Evolutionary conservation across 2,113 vertebrate species (phyloP).

Genomic region (Ameiurus melas): DNA sequence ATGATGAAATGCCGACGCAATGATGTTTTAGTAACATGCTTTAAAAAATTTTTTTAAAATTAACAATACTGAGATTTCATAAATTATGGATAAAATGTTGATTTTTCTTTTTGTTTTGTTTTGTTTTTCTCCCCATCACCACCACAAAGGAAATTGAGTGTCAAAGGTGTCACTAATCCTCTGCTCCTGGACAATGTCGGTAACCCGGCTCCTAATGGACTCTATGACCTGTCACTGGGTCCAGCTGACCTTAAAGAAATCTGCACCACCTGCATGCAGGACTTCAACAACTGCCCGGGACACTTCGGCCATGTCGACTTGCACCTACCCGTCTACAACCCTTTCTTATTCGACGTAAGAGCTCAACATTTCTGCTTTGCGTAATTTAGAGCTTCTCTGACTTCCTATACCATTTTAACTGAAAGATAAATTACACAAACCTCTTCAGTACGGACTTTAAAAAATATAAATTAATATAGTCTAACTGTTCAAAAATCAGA

Average conservation of each 20-base stretch:
- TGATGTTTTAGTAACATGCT: neutral
- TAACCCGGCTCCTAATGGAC: constrained; percentile 81
- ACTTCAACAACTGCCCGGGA: constrained; percentile 87
- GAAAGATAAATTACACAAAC: neutral
- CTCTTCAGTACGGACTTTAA: neutral
- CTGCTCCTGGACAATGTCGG: constrained; percentile 84
- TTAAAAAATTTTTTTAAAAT: neutral
- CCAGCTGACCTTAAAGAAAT: constrained; percentile 87
- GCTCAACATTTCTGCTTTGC: neutral
- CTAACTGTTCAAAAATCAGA: neutral
- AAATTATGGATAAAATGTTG: neutral
- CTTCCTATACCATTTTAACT: neutral
- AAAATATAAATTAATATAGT: no score
- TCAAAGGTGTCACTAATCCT: constrained; percentile 84
- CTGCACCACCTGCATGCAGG: constrained; percentile 90
- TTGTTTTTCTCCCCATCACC: constrained; percentile 4
- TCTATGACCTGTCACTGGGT: constrained; percentile 91
- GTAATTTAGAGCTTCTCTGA: neutral
- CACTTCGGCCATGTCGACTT: constrained; percentile 91
- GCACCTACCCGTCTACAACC: constrained; percentile 90
- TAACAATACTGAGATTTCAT: neutral
- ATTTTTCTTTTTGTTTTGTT: no score
- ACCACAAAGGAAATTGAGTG: constrained; percentile 83
- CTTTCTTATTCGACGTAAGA: constrained; percentile 91
- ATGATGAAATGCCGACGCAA: neutral